Percentiles rank a stretch among this genome's conserved stretches.
Conservation (phyloP, 2,113 vertebrate species). For the Thalassarche chlororhynchos region DNA sequence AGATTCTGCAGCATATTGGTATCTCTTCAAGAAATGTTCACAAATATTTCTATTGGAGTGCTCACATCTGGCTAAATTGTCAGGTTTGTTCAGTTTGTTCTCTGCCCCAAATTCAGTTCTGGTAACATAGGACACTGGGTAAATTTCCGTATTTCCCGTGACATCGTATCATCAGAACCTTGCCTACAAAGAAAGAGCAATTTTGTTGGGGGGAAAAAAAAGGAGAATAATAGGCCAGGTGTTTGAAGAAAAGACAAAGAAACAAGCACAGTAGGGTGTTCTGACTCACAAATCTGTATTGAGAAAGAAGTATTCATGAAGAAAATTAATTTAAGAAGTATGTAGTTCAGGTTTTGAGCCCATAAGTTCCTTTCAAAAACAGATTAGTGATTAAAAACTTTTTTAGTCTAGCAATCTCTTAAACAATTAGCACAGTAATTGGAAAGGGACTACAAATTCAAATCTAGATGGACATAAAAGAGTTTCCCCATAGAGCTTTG, state of each 20-base stretch:
- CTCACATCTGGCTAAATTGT: not conserved
- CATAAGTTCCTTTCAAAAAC: constrained; percentile 74
- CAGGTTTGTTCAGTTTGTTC: not conserved
- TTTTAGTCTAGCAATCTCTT: constrained; percentile 75
- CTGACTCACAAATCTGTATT: constrained; percentile 68
- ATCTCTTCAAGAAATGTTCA: not conserved
- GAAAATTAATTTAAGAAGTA: constrained; percentile 82
- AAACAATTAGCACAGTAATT: constrained; percentile 78
- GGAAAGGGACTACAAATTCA: constrained; percentile 73
- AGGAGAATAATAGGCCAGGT: constrained; percentile 71
- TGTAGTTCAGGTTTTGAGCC: constrained; percentile 70
- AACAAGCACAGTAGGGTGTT: constrained; percentile 64
- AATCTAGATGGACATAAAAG: constrained; percentile 73
- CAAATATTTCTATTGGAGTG: not conserved
- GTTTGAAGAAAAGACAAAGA: constrained; percentile 72
- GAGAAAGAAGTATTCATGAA: constrained; percentile 77
- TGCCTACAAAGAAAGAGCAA: constrained; percentile 47
- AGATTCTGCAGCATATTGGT: not conserved
- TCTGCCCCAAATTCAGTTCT: not conserved
- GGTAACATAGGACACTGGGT: not conserved
- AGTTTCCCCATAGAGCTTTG: constrained; percentile 56
- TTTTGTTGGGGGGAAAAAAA: not conserved
- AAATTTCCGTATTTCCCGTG: constrained; percentile 32
- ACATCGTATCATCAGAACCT: constrained; percentile 58
- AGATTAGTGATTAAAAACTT: constrained; percentile 78